phyloP scores from a whole-genome alignment of 2,113 vertebrate species.

The Puffinus mauretanicus region DNA sequence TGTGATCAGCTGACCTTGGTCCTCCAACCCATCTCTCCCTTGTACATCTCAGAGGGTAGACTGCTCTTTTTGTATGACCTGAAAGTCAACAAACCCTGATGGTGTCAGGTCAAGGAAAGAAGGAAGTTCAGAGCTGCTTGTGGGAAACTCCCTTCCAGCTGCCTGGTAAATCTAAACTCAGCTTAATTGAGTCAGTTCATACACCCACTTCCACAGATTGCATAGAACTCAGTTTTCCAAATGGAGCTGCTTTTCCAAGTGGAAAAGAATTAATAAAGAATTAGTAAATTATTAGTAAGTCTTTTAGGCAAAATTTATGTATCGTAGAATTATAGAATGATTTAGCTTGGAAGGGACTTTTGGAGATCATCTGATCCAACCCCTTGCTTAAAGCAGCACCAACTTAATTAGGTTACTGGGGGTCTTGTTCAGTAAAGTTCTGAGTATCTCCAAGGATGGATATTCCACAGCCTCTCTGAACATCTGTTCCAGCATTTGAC shows the following conservation, averaged over 20 bases:
- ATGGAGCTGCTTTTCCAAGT: not conserved
- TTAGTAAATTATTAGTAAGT: not conserved
- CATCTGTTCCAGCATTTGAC: not conserved
- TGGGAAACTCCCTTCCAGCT: not conserved
- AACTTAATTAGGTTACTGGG: not conserved
- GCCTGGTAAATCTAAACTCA: not conserved
- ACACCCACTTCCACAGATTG: not conserved
- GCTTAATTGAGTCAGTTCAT: not conserved
- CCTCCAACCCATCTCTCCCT: not conserved
- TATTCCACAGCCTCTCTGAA: not conserved
- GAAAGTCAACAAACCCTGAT: not conserved
- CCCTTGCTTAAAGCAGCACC: not conserved
- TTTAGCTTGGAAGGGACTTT: not conserved
- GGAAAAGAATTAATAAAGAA: not conserved
- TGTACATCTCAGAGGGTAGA: not conserved
- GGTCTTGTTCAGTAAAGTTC: not conserved
- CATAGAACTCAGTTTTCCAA: not conserved
- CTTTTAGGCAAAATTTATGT: not conserved
- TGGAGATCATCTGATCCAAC: not conserved
- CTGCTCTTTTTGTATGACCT: not conserved
- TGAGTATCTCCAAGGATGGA: not conserved
- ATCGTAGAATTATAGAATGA: not conserved
- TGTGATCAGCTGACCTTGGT: not conserved
- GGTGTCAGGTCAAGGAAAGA: not conserved
- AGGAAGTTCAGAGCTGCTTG: not conserved